Evolutionary conservation across 2,113 vertebrate genomes (phyloP).

Genomic region (Triplophysa tibetana): DNA sequence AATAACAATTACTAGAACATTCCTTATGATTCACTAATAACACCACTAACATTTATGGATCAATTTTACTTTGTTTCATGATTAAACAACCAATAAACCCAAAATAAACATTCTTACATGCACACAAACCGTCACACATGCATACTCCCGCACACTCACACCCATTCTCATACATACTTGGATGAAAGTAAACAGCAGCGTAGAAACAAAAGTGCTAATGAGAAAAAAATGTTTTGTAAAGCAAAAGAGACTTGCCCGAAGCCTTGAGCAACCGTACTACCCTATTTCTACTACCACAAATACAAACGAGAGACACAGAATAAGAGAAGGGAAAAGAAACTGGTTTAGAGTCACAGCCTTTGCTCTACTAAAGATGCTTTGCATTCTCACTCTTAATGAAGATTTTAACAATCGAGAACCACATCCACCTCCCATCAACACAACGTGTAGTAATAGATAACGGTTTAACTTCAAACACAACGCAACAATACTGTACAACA

Average conservation of each 20-base stretch:
- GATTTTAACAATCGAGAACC: too few relatives aligned
- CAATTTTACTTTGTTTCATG: neutral
- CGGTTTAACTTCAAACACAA: too few relatives aligned
- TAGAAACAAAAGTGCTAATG: constrained; percentile 42
- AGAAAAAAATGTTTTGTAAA: constrained; percentile 39
- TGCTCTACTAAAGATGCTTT: neutral
- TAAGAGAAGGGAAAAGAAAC: neutral
- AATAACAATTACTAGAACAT: too few relatives aligned
- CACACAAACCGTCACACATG: neutral
- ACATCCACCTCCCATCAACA: too few relatives aligned
- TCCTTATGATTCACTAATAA: neutral
- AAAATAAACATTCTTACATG: neutral
- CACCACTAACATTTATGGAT: neutral
- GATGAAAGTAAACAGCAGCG: constrained; percentile 38
- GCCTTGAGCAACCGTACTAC: neutral
- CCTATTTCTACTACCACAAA: neutral
- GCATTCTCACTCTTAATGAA: neutral
- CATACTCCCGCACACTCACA: neutral
- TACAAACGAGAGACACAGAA: neutral
- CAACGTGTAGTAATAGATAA: too few relatives aligned
- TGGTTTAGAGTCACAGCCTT: neutral
- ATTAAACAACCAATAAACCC: neutral
- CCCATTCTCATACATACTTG: neutral
- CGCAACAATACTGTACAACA: neutral
- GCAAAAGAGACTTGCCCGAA: constrained; percentile 26